phyloP scores from a whole-genome alignment of 2,113 vertebrate species.

The Sphyrna mokarran region DNA sequence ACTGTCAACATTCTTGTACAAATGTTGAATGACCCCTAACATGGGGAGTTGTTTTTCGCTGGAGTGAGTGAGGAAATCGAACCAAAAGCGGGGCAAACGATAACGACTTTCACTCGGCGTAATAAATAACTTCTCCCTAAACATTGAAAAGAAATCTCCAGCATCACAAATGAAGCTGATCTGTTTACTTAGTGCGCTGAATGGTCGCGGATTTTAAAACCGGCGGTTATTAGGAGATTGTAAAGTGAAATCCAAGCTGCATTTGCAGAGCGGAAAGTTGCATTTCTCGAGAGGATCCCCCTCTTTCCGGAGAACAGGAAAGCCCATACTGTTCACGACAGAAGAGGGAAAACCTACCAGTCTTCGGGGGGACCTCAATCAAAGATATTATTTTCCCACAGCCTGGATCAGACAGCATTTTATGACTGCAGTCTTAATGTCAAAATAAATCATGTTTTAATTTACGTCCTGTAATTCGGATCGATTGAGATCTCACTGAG shows the following conservation, averaged over 20 bases:
- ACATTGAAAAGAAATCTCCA: neutral
- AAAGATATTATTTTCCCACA: slow-evolving; percentile 77
- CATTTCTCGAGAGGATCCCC: slow-evolving; percentile 63
- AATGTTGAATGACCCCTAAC: slow-evolving; percentile 36
- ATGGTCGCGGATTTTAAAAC: neutral
- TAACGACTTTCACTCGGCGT: neutral
- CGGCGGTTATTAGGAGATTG: slow-evolving; percentile 42
- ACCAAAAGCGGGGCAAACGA: neutral
- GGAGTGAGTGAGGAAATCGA: neutral
- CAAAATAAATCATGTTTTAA: slow-evolving; percentile 57
- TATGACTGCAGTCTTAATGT: slow-evolving; percentile 57
- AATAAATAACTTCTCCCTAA: neutral
- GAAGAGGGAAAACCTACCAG: slow-evolving; percentile 56
- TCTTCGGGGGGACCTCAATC: slow-evolving; percentile 72
- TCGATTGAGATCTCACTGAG: neutral
- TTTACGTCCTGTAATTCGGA: slow-evolving; percentile 48
- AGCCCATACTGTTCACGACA: slow-evolving; percentile 55
- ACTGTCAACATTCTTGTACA: slow-evolving; percentile 36
- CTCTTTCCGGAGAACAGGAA: slow-evolving; percentile 68
- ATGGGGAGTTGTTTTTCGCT: slow-evolving; percentile 23
- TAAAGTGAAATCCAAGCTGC: slow-evolving; percentile 85
- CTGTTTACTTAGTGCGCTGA: neutral
- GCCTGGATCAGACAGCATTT: slow-evolving; percentile 54
- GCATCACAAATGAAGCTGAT: neutral
- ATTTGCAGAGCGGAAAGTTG: slow-evolving; percentile 54